Evolutionary conservation across 2,113 vertebrate species (phyloP).

Genomic region (Sinocyclocheilus rhinocerous): DNA sequence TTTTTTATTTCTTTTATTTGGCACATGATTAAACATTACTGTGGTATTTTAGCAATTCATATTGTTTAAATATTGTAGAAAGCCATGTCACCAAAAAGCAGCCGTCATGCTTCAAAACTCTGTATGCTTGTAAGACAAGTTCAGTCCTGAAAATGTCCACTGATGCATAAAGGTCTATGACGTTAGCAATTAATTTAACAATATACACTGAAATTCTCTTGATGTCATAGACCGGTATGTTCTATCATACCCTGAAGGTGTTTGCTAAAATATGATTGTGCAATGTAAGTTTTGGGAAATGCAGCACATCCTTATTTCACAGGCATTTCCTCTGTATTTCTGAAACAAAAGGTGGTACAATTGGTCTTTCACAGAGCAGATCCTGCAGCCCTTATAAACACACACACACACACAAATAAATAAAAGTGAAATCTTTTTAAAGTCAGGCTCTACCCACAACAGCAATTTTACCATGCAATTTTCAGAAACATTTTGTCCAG

Average conservation of each 20-base stretch:
- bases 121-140: neutral
- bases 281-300: constrained; percentile 52
- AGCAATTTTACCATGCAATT: neutral
- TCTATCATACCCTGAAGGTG: neutral
- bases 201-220: neutral
- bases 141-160: neutral
- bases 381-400: neutral
- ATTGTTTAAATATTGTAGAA: neutral
- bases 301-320: constrained; percentile 66
- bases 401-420: neutral
- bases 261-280: neutral
- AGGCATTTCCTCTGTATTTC: constrained; percentile 74
- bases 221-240: neutral
- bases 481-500: neutral
- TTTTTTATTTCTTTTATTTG: neutral
- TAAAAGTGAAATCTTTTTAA: neutral
- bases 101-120: neutral
- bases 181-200: neutral
- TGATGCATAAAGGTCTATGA: neutral
- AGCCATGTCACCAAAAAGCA: neutral
- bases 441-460: neutral
- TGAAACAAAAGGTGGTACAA: constrained; percentile 11
- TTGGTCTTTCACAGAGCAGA: constrained; percentile 1
- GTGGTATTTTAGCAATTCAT: neutral
- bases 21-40: neutral